phyloP scores from a whole-genome alignment of 2,888 invertebrate genomes.

The Diaphora mendica region DNA sequence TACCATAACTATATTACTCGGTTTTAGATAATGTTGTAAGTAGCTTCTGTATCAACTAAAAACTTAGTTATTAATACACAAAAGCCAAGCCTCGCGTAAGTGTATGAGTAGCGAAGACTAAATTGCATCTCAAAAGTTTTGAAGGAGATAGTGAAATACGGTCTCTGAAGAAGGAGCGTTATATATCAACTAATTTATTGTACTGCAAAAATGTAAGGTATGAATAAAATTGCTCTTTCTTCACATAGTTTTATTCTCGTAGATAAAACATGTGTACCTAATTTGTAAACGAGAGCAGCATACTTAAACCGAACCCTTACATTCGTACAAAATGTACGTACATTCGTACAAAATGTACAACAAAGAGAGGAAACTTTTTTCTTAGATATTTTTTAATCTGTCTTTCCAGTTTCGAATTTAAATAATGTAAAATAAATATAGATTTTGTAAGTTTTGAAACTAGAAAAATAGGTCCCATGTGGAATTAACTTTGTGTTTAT shows the following conservation, averaged over 20 bases:
- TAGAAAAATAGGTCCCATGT: no score
- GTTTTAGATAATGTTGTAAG: not conserved
- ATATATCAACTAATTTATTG: slow-evolving; percentile 1
- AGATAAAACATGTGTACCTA: not conserved
- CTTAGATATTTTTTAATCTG: no score
- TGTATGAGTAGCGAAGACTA: slow-evolving; percentile 27
- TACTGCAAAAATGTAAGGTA: not conserved
- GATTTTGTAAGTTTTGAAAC: no score
- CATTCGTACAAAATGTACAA: no score
- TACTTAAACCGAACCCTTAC: not conserved
- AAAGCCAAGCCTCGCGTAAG: slow-evolving; percentile 28
- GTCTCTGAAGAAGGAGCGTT: slow-evolving; percentile 18
- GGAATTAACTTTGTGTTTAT: no score
- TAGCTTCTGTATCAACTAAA: slow-evolving; percentile 18
- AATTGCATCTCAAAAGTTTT: slow-evolving; percentile 45
- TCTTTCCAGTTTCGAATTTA: no score
- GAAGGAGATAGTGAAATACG: slow-evolving; percentile 23
- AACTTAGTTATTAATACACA: slow-evolving; percentile 36
- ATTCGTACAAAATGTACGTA: not conserved
- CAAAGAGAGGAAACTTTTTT: no score
- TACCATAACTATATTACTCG: not conserved
- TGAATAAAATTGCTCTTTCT: not conserved
- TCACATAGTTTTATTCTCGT: not conserved
- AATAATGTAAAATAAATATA: no score
- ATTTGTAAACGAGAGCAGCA: not conserved